A percentile compares a stretch with the other conserved stretches of the same genome.
phyloP scores from a whole-genome alignment of 2,888 invertebrate species.

The Aethes cnicana region DNA sequence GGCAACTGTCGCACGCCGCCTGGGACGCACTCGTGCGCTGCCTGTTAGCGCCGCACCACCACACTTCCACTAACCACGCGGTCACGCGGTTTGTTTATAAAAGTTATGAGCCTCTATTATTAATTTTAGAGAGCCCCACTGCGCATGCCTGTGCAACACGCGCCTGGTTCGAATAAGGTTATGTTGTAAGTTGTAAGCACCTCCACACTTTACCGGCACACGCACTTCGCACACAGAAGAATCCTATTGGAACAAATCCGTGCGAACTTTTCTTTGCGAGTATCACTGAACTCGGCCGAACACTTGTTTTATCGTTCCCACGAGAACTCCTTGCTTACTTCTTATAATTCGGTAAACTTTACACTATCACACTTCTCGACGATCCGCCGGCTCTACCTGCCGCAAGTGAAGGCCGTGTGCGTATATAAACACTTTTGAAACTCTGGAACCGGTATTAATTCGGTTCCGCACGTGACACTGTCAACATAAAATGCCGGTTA shows the following conservation, averaged over 20 bases:
- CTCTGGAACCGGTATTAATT: constrained; percentile 78
- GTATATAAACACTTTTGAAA: constrained; percentile 75
- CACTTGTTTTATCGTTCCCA: constrained; percentile 54
- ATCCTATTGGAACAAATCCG: constrained; percentile 61
- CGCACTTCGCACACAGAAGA: constrained; percentile 58
- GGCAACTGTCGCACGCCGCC: constrained; percentile 41
- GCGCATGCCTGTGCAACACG: constrained; percentile 78
- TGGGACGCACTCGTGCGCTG: constrained; percentile 53
- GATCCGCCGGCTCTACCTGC: constrained; percentile 73
- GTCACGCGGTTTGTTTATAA: constrained; percentile 74
- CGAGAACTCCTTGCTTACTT: constrained; percentile 48
- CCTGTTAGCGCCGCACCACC: constrained; percentile 58
- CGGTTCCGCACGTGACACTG: constrained; percentile 76
- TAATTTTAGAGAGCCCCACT: constrained; percentile 67
- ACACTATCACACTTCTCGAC: constrained; percentile 63
- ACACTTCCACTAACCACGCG: constrained; percentile 56
- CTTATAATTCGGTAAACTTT: constrained; percentile 47
- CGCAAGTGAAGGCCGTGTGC: constrained; percentile 71
- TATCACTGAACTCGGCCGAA: constrained; percentile 44
- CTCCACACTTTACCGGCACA: constrained; percentile 55
- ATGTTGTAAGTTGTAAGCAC: constrained; percentile 72
- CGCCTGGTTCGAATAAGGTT: constrained; percentile 76
- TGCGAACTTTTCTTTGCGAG: constrained; percentile 52
- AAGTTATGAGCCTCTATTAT: constrained; percentile 73
- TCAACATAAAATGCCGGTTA: constrained; percentile 69